Percentiles rank a stretch among this genome's conserved stretches.
These are phyloP conservation scores for Chauna torquata DNA, from an alignment of 2,113 vertebrate species.

Conservation along the genomic window DNA sequence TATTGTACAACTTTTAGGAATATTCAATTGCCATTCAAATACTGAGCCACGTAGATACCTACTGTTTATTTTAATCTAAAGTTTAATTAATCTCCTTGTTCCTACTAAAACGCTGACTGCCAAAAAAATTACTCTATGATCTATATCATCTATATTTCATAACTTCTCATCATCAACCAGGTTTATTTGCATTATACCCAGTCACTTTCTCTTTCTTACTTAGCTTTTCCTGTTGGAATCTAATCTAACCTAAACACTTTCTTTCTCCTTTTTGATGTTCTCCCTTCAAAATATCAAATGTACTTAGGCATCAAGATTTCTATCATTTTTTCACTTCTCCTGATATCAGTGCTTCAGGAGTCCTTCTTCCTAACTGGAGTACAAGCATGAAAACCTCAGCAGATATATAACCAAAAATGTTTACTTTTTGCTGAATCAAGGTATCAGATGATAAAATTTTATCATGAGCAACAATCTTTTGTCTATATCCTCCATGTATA, in stretches of 20 bases:
- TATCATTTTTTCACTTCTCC: neutral
- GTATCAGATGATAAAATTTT: neutral
- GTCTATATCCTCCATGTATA: neutral
- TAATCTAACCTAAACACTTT: neutral
- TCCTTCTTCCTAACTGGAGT: neutral
- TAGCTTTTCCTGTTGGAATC: neutral
- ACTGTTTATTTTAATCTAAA: neutral
- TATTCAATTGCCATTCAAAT: slow-evolving; percentile 4
- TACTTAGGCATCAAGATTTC: neutral
- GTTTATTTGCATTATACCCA: neutral
- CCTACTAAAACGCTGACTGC: neutral
- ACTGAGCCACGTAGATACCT: neutral
- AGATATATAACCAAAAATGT: neutral
- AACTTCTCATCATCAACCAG: neutral
- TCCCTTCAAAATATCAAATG: neutral
- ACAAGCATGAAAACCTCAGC: neutral
- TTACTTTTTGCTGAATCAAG: neutral
- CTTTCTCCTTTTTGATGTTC: neutral
- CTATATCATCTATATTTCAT: neutral
- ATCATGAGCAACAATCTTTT: neutral
- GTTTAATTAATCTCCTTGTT: neutral
- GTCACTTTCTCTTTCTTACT: neutral
- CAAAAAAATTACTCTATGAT: neutral
- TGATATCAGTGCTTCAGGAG: neutral
- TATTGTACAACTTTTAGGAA: neutral